Percentiles rank a stretch among this genome's conserved stretches.
These are phyloP conservation scores for Rhingia campestris DNA, from an alignment of 2,888 invertebrate genomes.

Conservation along the genomic window DNA sequence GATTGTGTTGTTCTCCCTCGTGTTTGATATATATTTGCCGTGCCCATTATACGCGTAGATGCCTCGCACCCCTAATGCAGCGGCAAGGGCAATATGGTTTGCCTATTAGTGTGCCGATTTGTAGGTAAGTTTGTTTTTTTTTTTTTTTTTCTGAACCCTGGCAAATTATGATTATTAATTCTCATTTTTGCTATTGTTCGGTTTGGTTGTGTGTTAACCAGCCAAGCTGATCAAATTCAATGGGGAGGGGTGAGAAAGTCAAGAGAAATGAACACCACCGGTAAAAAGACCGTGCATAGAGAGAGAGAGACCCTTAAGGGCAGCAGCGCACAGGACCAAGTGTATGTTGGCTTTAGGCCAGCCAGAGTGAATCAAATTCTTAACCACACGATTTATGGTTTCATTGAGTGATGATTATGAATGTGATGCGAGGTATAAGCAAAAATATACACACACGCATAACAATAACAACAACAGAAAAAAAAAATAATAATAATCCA, in stretches of 20 bases:
- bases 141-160: conserved; percentile 49
- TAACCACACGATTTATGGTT: conserved; percentile 67
- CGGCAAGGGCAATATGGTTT: conserved; percentile 36
- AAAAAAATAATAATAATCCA: conserved; percentile 34
- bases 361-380: conserved; percentile 45
- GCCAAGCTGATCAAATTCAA: conserved; percentile 17
- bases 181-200: conserved; percentile 59
- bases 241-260: conserved; percentile 70
- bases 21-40: conserved; percentile 11
- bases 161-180: conserved; percentile 72
- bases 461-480: conserved; percentile 2
- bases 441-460: conserved; percentile 13
- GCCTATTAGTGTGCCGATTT: conserved; percentile 65
- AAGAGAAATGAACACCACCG: conserved; percentile 65
- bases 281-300: neutral
- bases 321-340: conserved; percentile 11
- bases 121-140: conserved; percentile 13
- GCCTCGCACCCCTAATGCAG: conserved; percentile 55
- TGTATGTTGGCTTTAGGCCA: conserved; percentile 40
- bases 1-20: conserved; percentile 22
- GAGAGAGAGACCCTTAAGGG: conserved; percentile 48
- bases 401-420: conserved; percentile 62
- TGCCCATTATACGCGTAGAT: conserved; percentile 64
- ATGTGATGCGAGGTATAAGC: conserved; percentile 8
- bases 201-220: neutral